Base-by-base conservation (phyloP, 2,113 vertebrate genomes). In the Agelaius phoeniceus region DNA sequence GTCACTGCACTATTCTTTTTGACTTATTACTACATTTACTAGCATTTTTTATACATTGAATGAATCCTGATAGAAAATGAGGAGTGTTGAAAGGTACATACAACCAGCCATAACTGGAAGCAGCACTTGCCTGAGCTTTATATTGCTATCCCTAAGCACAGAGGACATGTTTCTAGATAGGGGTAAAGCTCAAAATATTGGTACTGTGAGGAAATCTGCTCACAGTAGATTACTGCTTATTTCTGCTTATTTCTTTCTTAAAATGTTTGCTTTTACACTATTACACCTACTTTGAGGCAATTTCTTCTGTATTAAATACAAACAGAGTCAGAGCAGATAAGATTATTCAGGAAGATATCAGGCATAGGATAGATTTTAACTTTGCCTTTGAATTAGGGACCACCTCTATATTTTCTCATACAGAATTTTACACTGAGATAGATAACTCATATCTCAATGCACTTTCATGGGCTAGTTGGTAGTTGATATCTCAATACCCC, bases 51-150 rank as follows among this genome's bases (percentile, higher is more conserved):
- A 55, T 11, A 54, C 28, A 7, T 17, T 69, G 48, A 74, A 44
- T 49, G 51, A 77, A 61, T 54, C 15, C n/a, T 81, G 46, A 59
- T 75, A 58, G 43, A 69, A 82, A 76, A 81, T 1, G 0, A 84
- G 66, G 48, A 3, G 3, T 11, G 3, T 22, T 59, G 33, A 52
- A 89, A 87, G 37, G 7, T 19, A 44, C 0, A 0, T 54, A 21
- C 15, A 77, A 28, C 41, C 51, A 87, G 20, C 3, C 14, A 23
- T 54, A 43, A 74, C 20, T 58, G 61, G 58, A 78, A 78, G 52
- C 21, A 87, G 16, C 6, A 9, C 8, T 59, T 73, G 33, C 13
- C 52, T 66, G 46, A 77, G 27, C n/a, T 31, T 69, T 49, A 13
- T 8, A 16, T 55, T 5, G 1, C 9, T 66, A 30, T 6, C 19